These are phyloP conservation scores for Bolborhynchus lineola DNA, from an alignment of 2,113 vertebrate genomes.

Conservation along the genomic window DNA sequence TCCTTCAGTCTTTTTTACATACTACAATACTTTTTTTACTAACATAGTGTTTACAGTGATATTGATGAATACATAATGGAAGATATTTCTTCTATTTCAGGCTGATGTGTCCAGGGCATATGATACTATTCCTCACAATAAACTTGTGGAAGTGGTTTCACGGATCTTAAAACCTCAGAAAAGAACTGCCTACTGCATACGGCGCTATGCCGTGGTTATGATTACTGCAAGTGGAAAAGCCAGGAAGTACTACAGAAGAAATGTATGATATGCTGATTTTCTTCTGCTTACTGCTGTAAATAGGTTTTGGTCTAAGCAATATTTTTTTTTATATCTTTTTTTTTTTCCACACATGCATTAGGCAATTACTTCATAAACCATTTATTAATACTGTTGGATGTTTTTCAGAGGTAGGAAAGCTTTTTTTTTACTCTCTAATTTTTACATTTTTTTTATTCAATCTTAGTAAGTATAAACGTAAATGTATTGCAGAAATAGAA, in stretches of 20 bases:
- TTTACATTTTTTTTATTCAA: background rate
- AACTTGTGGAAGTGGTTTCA: conserved; percentile 83
- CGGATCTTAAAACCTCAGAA: conserved; percentile 69
- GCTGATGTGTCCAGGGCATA: conserved; percentile 88
- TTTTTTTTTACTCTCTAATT: background rate
- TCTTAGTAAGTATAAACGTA: background rate
- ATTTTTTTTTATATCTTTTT: background rate
- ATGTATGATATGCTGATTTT: conserved; percentile 67
- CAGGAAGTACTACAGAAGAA: conserved; percentile 75
- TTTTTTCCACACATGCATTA: background rate
- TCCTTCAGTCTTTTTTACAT: background rate
- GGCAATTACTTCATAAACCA: background rate
- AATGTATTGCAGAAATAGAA: background rate
- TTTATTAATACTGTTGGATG: background rate
- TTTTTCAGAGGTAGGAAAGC: background rate
- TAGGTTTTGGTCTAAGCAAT: background rate
- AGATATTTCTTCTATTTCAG: conserved; percentile 52
- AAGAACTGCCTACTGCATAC: conserved; percentile 76
- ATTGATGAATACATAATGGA: background rate
- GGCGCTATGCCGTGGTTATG: conserved; percentile 82
- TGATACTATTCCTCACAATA: conserved; percentile 86
- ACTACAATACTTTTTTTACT: background rate
- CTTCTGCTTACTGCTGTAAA: background rate
- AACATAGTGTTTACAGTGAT: background rate
- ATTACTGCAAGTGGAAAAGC: conserved; percentile 68